Percentiles rank a stretch among this genome's conserved stretches.
Conservation (phyloP, 2,888 invertebrate species). For the Odontomyia ornata region DNA sequence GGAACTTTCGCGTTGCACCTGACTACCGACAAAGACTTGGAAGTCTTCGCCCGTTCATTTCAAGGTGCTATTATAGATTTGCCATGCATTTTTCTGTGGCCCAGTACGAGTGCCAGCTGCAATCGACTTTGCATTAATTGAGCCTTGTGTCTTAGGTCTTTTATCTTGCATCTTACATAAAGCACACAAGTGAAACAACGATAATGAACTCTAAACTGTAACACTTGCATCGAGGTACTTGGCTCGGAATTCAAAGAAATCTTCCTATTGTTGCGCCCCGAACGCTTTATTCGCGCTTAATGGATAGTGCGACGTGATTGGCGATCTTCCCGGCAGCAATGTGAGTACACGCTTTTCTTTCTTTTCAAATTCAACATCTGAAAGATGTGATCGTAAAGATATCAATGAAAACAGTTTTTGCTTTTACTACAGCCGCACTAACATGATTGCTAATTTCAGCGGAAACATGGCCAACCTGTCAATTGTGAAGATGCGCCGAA, state of each 20-base stretch:
- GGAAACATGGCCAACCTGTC: conserved; percentile 29
- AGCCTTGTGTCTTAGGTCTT: background rate
- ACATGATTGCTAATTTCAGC: background rate
- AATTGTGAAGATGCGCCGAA: background rate
- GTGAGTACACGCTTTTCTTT: conserved; percentile 5
- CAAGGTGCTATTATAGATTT: conserved; percentile 13
- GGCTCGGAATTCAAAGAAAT: conserved; percentile 23
- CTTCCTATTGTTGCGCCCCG: conserved; percentile 2
- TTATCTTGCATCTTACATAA: background rate
- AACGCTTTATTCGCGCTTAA: background rate
- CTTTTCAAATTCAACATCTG: conserved; percentile 28
- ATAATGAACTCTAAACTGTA: conserved; percentile 42
- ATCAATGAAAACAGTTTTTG: conserved; percentile 18
- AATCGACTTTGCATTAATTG: no score
- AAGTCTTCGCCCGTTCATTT: background rate
- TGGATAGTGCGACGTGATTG: conserved; percentile 9
- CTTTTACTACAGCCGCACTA: background rate
- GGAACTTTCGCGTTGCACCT: background rate
- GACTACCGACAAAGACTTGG: background rate
- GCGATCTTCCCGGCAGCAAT: conserved; percentile 24
- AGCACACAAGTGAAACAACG: conserved; percentile 17
- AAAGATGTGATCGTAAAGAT: conserved; percentile 7
- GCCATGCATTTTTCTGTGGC: conserved; percentile 3
- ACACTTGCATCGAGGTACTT: background rate
- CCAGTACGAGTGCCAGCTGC: background rate